phyloP scores from a whole-genome alignment of 1,140 invertebrate genomes.

The Temnothorax curvispinosus region DNA sequence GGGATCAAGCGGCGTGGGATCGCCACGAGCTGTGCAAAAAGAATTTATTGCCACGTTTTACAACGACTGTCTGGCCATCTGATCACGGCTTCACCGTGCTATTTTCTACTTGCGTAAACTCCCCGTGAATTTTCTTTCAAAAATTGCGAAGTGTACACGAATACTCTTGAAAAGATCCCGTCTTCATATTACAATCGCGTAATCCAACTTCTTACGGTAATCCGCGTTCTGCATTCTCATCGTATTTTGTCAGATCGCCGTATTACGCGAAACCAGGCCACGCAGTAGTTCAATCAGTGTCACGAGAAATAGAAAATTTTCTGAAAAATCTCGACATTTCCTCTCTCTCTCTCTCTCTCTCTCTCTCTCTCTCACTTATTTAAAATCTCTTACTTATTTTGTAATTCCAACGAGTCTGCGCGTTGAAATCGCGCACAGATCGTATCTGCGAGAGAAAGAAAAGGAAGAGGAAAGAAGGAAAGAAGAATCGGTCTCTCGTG shows the following conservation, averaged over 20 bases:
- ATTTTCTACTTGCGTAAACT: background rate
- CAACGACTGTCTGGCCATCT: background rate
- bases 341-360: background rate
- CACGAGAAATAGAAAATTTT: background rate
- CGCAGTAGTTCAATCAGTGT: constrained; percentile 29
- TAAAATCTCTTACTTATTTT: background rate
- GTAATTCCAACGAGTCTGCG: background rate
- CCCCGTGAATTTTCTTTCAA: background rate
- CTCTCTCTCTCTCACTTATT: background rate
- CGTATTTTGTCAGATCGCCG: constrained; percentile 13
- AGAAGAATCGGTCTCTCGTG: constrained; percentile 21
- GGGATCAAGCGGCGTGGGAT: background rate
- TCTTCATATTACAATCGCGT: background rate
- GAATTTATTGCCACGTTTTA: background rate
- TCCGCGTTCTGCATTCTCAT: constrained; percentile 14
- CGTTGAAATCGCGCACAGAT: background rate
- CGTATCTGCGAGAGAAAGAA: background rate
- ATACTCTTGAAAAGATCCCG: background rate
- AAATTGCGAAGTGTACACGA: background rate
- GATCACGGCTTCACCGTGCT: background rate
- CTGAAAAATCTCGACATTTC: background rate
- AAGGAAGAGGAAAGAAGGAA: background rate
- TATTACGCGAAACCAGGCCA: constrained; percentile 15
- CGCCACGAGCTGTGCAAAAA: background rate
- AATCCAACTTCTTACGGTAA: background rate